Evolutionary conservation across 2,888 invertebrate genomes (phyloP).

Genomic region (Boloria euphrosyne): DNA sequence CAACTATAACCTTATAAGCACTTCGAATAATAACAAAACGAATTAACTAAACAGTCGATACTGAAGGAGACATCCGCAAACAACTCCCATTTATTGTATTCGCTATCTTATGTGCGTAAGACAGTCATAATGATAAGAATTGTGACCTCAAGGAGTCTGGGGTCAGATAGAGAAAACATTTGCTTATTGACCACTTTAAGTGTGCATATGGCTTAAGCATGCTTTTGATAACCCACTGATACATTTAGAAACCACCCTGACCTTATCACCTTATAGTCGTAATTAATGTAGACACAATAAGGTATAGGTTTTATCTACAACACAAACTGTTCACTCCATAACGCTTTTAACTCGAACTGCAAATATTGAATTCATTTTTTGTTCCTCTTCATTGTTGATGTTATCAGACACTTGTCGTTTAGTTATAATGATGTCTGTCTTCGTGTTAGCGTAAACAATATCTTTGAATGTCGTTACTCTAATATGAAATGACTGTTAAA

Average conservation of each 20-base stretch:
- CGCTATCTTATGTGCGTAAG: constrained; percentile 76
- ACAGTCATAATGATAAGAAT: constrained; percentile 62
- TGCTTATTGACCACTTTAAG: constrained; percentile 65
- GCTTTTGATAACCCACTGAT: constrained; percentile 69
- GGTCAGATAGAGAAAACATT: constrained; percentile 70
- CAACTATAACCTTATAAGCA: constrained; percentile 23
- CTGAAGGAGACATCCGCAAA: constrained; percentile 69
- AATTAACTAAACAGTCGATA: constrained; percentile 60
- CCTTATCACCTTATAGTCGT: constrained; percentile 45
- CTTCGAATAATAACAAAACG: constrained; percentile 22
- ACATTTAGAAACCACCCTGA: constrained; percentile 57
- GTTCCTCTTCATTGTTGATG: constrained; percentile 55
- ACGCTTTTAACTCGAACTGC: neutral
- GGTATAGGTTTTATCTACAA: neutral
- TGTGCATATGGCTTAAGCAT: constrained; percentile 63
- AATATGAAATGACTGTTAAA: constrained; percentile 27
- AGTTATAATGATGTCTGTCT: constrained; percentile 70
- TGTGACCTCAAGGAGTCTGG: constrained; percentile 61
- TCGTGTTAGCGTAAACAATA: constrained; percentile 56
- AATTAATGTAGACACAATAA: neutral
- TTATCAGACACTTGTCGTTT: constrained; percentile 58
- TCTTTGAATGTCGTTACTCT: constrained; percentile 52
- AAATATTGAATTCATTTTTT: constrained; percentile 38
- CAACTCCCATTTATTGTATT: constrained; percentile 76
- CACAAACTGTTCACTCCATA: neutral